Evolutionary conservation across 2,888 invertebrate genomes (phyloP).

Genomic region (Pterostichus niger): DNA sequence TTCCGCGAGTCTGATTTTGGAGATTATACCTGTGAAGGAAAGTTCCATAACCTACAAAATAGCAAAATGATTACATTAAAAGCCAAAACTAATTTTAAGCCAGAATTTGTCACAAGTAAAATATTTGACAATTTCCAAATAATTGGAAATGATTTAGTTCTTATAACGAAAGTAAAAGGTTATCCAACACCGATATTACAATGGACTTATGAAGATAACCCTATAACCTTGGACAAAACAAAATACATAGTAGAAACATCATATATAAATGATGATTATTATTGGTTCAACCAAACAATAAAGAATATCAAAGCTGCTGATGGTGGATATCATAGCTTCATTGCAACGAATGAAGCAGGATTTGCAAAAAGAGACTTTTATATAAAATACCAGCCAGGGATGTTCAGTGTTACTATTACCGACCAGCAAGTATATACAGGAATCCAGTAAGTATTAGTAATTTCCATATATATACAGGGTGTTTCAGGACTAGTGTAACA

Average conservation of each 20-base stretch:
- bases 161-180: conserved; percentile 40
- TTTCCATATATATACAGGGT: too few species aligned
- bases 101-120: not conserved
- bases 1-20: not conserved
- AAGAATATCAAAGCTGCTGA: not conserved
- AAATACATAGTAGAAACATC: not conserved
- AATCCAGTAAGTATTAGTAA: too few species aligned
- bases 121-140: conserved; percentile 6
- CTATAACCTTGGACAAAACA: not conserved
- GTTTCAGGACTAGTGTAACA: too few species aligned
- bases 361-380: not conserved
- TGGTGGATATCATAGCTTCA: not conserved
- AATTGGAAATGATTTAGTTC: not conserved
- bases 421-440: too few species aligned
- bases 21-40: conserved; percentile 27
- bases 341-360: conserved; percentile 5
- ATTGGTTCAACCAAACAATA: conserved; percentile 32
- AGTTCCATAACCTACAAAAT: not conserved
- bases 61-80: not conserved
- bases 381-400: not conserved
- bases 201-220: not conserved
- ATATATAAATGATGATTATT: conserved; percentile 21
- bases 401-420: too few species aligned
- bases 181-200: conserved; percentile 16
- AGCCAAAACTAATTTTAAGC: not conserved